Evolutionary conservation across 2,888 invertebrate species (phyloP).

Genomic region (Allygus modestus): DNA sequence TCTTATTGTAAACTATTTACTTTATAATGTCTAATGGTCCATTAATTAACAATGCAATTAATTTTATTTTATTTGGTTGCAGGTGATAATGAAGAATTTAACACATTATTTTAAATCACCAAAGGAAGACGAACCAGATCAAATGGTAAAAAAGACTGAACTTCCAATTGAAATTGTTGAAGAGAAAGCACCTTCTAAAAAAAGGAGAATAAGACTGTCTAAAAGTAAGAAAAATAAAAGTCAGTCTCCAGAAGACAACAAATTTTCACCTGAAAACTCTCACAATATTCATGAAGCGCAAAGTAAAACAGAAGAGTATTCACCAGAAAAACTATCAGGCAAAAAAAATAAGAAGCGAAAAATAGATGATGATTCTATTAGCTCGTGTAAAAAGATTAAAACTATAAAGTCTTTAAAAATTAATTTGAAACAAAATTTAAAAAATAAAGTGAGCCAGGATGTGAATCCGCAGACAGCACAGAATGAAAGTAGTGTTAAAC

Average conservation of each 20-base stretch:
- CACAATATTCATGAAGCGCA: not conserved
- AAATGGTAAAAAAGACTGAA: not conserved
- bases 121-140: not conserved
- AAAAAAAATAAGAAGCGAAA: constrained; percentile 10
- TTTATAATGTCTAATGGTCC: too few species aligned
- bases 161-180: not conserved
- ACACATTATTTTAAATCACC: constrained; percentile 60
- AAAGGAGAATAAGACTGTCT: constrained; percentile 39
- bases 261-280: not conserved
- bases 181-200: constrained; percentile 16
- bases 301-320: not conserved
- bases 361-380: constrained; percentile 21
- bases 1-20: too few species aligned
- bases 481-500: not conserved
- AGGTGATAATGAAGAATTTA: constrained; percentile 57
- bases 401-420: not conserved
- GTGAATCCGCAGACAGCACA: not conserved
- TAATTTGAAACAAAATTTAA: not conserved
- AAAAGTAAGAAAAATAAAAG: constrained; percentile 31
- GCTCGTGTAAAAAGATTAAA: not conserved
- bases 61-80: too few species aligned
- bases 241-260: not conserved
- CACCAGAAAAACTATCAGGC: not conserved
- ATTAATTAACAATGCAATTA: too few species aligned
- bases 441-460: not conserved